Base-by-base conservation (phyloP, 1,140 invertebrate genomes). In the Drosophila trapezifrons region DNA sequence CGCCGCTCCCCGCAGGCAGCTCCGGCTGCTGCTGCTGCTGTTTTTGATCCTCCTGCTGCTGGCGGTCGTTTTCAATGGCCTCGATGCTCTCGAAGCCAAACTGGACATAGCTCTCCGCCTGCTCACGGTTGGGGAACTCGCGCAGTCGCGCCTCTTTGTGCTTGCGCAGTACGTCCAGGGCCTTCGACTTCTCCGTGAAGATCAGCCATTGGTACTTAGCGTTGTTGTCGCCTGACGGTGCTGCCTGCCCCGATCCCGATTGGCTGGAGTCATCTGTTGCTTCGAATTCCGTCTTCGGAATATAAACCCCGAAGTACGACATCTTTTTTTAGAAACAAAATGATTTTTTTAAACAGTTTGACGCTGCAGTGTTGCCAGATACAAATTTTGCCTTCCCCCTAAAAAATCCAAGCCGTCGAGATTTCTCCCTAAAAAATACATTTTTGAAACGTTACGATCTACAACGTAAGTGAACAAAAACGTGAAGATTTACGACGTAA, bases 121-220 rank as follows among this genome's bases (percentile, higher is more conserved):
- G 96, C 55, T 94, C 92, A 49, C 92, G 92, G 55, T 93, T 95
- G 46, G 93, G 94, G 83, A 97, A 97, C 4, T 94, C 93, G 90
- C 97, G 97, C 65, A 98, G 95, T 66, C 97, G 93, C 8, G 95
- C 94, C 42, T 94, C 94, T 90, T 96, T 96, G 81, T 95, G 94
- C 64, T 95, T 94, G 73, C 96, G 96, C 7, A 96, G 94, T 42
- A 96, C 80, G 72, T 95, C 95, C 46, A 98, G 90, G 0, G 96
- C 96, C 79, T 95, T 94, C 7, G 82, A 82, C 90, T 96, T 96
- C 42, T 96, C 94, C 45, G 92, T 92, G 90, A 95, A 97, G 4
- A 97, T 94, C 43, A 90, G 65, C 84, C 80, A 89, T 0, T 52
- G 13, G 18, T 20, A 52, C 17, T 35, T 52, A 10, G 49, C 8